Percentiles rank a stretch among this genome's conserved stretches.
These are phyloP conservation scores for Sesamia nonagrioides DNA, from an alignment of 1,140 invertebrate species.

Conservation along the genomic window DNA sequence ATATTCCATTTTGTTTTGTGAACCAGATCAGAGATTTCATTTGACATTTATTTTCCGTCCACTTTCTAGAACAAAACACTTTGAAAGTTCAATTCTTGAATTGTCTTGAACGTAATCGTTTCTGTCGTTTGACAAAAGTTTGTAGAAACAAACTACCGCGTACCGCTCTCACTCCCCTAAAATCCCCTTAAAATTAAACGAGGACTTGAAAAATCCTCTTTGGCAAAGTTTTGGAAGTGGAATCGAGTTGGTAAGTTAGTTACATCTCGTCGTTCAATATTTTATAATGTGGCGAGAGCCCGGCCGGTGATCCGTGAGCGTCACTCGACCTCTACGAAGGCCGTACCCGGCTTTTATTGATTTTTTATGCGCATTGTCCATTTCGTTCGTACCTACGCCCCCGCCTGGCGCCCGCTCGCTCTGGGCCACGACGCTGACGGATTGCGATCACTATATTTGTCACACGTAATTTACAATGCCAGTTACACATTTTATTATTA, in stretches of 20 bases:
- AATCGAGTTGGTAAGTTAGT: constrained; percentile 49
- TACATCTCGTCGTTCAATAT: constrained; percentile 54
- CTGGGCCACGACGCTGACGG: constrained; percentile 38
- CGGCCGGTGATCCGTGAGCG: constrained; percentile 64
- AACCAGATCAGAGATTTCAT: not conserved
- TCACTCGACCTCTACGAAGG: constrained; percentile 79
- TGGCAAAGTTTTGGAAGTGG: constrained; percentile 41
- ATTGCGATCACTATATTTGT: constrained; percentile 45
- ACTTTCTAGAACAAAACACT: not conserved
- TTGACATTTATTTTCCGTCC: constrained; percentile 2
- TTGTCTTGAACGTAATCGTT: constrained; percentile 21
- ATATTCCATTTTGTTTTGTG: constrained; percentile 22
- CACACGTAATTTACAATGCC: constrained; percentile 30
- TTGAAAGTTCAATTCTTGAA: not conserved
- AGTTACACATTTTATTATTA: constrained; percentile 29
- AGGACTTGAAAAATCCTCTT: constrained; percentile 48
- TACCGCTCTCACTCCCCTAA: constrained; percentile 33
- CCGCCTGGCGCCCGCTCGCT: constrained; percentile 54
- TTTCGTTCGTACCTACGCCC: constrained; percentile 66
- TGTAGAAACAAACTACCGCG: constrained; percentile 13
- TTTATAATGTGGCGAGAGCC: constrained; percentile 55
- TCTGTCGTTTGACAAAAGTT: constrained; percentile 44
- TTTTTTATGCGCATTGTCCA: constrained; percentile 84
- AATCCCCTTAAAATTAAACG: constrained; percentile 48
- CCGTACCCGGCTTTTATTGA: constrained; percentile 82